phyloP scores from a whole-genome alignment of 2,888 invertebrate species.

The Ectemnius continuus region DNA sequence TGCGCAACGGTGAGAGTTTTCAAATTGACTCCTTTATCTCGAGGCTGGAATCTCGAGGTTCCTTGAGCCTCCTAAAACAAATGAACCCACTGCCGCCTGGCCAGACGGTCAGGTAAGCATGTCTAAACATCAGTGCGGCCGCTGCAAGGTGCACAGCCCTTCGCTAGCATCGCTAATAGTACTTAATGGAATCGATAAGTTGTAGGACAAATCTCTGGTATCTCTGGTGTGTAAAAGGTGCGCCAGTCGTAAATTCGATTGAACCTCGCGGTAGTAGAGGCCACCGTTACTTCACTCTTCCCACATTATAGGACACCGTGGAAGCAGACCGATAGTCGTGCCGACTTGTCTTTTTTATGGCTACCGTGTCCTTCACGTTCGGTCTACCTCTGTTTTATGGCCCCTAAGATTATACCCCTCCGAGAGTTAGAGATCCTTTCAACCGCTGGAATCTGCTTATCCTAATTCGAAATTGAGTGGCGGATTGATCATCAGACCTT shows the following conservation, averaged over 20 bases:
- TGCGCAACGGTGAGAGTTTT: slow-evolving; percentile 9
- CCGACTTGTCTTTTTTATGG: slow-evolving; percentile 37
- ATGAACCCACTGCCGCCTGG: slow-evolving; percentile 59
- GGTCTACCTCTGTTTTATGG: slow-evolving; percentile 41
- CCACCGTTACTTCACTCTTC: slow-evolving; percentile 23
- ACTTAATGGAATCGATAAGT: slow-evolving; percentile 72
- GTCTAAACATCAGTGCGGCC: slow-evolving; percentile 25
- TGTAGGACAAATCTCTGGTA: slow-evolving; percentile 66
- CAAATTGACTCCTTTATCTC: slow-evolving; percentile 61
- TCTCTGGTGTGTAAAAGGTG: slow-evolving; percentile 47
- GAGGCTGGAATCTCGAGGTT: slow-evolving; percentile 44
- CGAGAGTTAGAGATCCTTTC: slow-evolving; percentile 51
- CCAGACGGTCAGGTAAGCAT: slow-evolving; percentile 44
- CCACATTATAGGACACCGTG: slow-evolving; percentile 28
- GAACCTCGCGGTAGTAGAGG: slow-evolving; percentile 13
- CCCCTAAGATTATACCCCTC: slow-evolving; percentile 49
- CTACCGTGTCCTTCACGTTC: slow-evolving; percentile 51
- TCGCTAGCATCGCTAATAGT: slow-evolving; percentile 61
- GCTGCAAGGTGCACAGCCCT: slow-evolving; percentile 3
- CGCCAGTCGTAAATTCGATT: slow-evolving; percentile 60
- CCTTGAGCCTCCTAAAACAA: slow-evolving; percentile 57
- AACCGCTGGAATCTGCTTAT: slow-evolving; percentile 64
- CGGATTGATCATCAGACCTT: too few species aligned
- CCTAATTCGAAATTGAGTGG: too few species aligned
- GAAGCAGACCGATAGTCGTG: slow-evolving; percentile 13